phyloP scores from a whole-genome alignment of 2,797 vertebrate species.

The Gobio occitaniae region DNA sequence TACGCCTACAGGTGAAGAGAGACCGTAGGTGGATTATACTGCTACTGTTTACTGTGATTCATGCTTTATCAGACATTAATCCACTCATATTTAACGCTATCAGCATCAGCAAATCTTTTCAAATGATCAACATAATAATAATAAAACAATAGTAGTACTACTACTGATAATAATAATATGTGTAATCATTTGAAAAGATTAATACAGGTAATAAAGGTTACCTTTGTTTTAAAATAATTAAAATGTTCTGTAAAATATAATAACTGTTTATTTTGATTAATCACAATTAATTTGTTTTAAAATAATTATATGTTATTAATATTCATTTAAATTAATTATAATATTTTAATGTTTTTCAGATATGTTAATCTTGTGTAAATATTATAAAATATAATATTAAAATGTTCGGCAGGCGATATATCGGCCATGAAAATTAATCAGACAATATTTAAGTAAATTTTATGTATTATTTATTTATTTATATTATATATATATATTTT shows the following conservation, averaged over 20 bases:
- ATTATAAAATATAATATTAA: background rate
- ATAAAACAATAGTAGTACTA: too few relatives aligned
- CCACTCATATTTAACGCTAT: background rate
- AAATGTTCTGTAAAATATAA: too few relatives aligned
- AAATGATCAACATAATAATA: background rate
- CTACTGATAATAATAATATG: too few relatives aligned
- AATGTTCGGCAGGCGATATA: background rate
- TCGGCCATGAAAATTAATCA: too few relatives aligned
- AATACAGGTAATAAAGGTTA: too few relatives aligned
- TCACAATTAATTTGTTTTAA: too few relatives aligned
- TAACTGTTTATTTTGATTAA: too few relatives aligned
- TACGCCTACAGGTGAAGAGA: background rate
- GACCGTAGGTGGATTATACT: background rate
- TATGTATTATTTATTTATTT: too few relatives aligned
- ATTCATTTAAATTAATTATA: background rate
- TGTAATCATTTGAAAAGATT: background rate
- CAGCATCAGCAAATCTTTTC: background rate
- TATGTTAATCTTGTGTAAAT: background rate
- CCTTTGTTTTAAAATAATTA: background rate
- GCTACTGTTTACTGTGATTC: background rate
- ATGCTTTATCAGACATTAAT: background rate
- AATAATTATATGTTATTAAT: background rate
- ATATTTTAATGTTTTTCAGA: background rate
- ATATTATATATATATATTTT: too few relatives aligned
- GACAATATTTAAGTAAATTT: too few relatives aligned